Base-by-base conservation (phyloP, 2,113 vertebrate species). In the Elaphurus davidianus region DNA sequence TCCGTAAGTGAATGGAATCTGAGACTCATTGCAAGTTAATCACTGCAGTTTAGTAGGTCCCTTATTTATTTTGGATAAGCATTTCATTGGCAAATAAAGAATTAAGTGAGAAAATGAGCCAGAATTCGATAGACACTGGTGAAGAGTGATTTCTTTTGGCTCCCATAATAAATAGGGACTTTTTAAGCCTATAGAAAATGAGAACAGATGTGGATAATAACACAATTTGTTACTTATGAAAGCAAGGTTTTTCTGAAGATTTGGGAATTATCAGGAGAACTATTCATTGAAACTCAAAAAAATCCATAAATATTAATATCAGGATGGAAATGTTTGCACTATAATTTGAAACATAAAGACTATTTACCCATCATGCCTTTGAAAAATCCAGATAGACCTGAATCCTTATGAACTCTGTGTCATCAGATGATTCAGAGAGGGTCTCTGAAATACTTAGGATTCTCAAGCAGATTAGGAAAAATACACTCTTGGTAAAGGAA, bases 251-350 rank as follows among this genome's bases (percentile, higher is more conserved):
- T 96, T 97, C 81, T 88, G 76, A 91, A 97, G 96, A 93, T 88
- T 96, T 93, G 60, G 52, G 36, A 97, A 98, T 98, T 97, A 94
- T 95, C 93, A 79, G 81, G 47, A 87, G 40, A 96, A 95, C 74
- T 92, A 97, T 59, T 82, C 90, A 96, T 13, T 93, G 94, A 89
- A 78, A 43, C 47, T 97, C 87, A 89, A 96, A 97, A 95, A 98
- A 97, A 96, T 92, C 94, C 97, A 98, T 98, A 98, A 93, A 96
- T 97, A 98, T 97, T 96, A 98, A 98, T 96, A 97, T 87, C 84
- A 94, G 91, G 71, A 96, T 84, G 43, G 59, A 96, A 97, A 97
- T 95, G 87, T 96, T 98, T 97, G 90, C n/a, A 62, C 62, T 94
- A 59, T 95, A 94, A 98, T 97, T 97, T 97, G 87, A 98, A 97